Percentiles rank a stretch among this genome's conserved stretches.
Evolutionary conservation across 2,113 vertebrate genomes (phyloP).

Genomic region (Panthera uncia): DNA sequence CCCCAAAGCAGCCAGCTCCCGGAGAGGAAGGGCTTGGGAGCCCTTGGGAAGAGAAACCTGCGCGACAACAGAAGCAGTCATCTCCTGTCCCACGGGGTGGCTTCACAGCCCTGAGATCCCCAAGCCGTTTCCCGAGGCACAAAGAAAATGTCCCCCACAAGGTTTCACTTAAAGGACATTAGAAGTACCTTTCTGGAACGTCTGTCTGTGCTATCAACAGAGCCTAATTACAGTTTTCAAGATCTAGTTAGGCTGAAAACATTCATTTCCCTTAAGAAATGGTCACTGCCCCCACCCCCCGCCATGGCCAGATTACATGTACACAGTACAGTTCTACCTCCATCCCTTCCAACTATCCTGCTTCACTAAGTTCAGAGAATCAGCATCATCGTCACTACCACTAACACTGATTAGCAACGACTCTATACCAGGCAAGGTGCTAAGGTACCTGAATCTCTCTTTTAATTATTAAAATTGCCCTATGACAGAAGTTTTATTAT

Average conservation of each 20-base stretch:
- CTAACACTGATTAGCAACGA: neutral
- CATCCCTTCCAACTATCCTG: neutral
- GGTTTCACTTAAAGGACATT: neutral
- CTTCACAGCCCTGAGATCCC: neutral
- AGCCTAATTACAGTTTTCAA: neutral
- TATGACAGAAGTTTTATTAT: neutral
- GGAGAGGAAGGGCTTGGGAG: neutral
- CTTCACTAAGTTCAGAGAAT: neutral
- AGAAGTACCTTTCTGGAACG: neutral
- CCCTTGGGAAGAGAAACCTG: neutral
- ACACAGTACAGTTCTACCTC: too few species aligned
- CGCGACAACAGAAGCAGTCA: too few species aligned
- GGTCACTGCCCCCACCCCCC: neutral
- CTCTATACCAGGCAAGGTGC: neutral
- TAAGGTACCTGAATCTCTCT: neutral
- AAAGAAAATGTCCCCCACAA: neutral
- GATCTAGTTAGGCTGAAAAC: neutral
- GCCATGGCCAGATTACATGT: neutral
- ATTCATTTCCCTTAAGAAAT: neutral
- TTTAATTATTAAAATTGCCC: neutral
- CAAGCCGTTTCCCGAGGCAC: neutral
- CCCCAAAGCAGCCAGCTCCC: neutral
- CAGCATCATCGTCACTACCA: neutral
- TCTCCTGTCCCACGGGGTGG: neutral
- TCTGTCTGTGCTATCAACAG: neutral